Base-by-base conservation (phyloP, 2,113 vertebrate genomes). In the Psittacus erithacus region DNA sequence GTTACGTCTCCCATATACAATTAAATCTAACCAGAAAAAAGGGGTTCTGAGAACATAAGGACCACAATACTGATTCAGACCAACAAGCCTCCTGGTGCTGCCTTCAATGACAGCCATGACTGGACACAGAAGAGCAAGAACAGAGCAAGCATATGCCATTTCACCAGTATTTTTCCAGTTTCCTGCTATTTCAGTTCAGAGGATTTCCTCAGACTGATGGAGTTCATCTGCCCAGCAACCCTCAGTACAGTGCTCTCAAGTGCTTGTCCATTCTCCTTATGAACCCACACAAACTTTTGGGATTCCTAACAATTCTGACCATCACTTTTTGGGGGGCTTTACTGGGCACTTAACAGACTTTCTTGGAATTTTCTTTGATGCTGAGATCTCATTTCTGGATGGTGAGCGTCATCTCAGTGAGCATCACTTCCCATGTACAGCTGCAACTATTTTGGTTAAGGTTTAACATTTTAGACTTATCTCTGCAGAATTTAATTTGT, bases 31-130 rank as follows among this genome's bases (percentile, higher is more conserved):
- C 10, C 64, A 17, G 7, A 27, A 86, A 67, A 82, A 76, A 5
- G 7, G 9, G 6, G 7, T 57, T 57, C 20, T 77, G 46, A 82
- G 46, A 71, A 59, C 33, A 79, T 28, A 63, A 41, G 25, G 17
- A 59, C 60, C 24, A 63, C 0, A 0, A 19, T 6, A 75, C 5
- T 25, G 38, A 7, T 46, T 75, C 38, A 75, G 57, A 68, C 10
- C 57, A 85, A 44, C 41, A 41, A 10, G 19, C 22, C 9, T 29
- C 15, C n/a, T 55, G 41, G 4, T 60, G 38, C 39, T 71, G 27
- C 29, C 47, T 82, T 31, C n/a, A 70, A 7, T 1, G 5, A 33
- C 3, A 9, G 7, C 33, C 35, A 8, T 20, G 73, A 70, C 10
- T 16, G 17, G 60, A 27, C 49, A 59, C 20, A 20, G 27, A 84